These are phyloP conservation scores for Amphipoea lucens DNA, from an alignment of 2,888 invertebrate species.

Conservation along the genomic window DNA sequence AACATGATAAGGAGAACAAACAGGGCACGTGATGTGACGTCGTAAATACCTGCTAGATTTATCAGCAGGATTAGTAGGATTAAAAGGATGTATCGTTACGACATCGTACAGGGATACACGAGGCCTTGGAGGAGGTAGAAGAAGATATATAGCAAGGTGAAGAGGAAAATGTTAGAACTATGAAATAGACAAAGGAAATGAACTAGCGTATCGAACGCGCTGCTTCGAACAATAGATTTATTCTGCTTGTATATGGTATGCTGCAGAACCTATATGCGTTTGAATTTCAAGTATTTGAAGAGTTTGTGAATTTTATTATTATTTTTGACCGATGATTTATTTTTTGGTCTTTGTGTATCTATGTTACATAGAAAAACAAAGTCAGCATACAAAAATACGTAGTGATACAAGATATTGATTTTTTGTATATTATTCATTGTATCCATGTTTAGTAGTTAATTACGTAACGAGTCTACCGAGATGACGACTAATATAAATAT, in stretches of 20 bases:
- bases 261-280: conserved; percentile 9
- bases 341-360: background rate
- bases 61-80: conserved; percentile 64
- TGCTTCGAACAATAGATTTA: conserved; percentile 36
- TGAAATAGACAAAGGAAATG: conserved; percentile 29
- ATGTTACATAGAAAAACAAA: background rate
- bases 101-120: conserved; percentile 43
- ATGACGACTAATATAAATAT: background rate
- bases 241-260: conserved; percentile 14
- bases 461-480: background rate
- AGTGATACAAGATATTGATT: background rate
- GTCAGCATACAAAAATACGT: background rate
- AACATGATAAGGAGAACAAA: conserved; percentile 57
- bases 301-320: background rate
- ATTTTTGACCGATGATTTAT: background rate
- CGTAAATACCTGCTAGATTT: conserved; percentile 65
- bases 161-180: conserved; percentile 3
- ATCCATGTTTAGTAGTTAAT: too few relatives aligned
- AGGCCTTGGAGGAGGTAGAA: conserved; percentile 29
- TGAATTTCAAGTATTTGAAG: conserved; percentile 8
- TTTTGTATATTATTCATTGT: background rate
- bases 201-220: background rate
- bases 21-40: conserved; percentile 36
- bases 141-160: conserved; percentile 2
- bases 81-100: conserved; percentile 58